Evolutionary conservation across 2,797 vertebrate genomes (phyloP), one percentile per base, ranked within the genome.

Genomic region (Limnodromus scolopaceus): DNA sequence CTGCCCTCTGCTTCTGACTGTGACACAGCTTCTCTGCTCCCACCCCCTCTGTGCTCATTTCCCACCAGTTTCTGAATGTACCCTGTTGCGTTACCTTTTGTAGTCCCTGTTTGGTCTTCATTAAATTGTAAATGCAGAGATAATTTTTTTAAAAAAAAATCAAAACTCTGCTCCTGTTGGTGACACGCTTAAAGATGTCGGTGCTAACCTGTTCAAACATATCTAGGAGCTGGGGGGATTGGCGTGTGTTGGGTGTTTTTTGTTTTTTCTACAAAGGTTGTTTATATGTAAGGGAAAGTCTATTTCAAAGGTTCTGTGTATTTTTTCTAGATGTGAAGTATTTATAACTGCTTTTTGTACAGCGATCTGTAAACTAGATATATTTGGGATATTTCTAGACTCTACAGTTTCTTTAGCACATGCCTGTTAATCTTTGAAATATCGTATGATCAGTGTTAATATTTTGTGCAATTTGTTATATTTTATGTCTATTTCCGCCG

Each of bases 281-380:
- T 99, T 98, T 98, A 98, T 98, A 98, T 98, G 98, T 98, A 98
- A 98, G 98, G 98, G 99, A 97, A 98, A 98, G 97, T 98, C 98
- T 98, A 98, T 98, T 98, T 98, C 98, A 98, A 98, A 99, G 95
- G 98, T 98, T 98, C 97, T 95, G 98, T 98, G 98, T 99, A 99
- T 99, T 99, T 99, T 98, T 99, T 99, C 98, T 99, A 99, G 99
- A 93, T 97, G 98, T 98, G 97, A 97, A 99, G 98, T 99, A 99
- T 99, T 99, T 99, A 99, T 99, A 99, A 97, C 98, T 98, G 98
- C 98, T 98, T 99, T 97, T 99, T 99, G 99, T 99, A 99, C 98
- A 98, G 98, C 97, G 92, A 97, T 96, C 98, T 98, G 98, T 99
- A 98, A 98, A 98, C 92, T 96, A 98, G 98, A 98, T 98, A 98